Base-by-base conservation (phyloP, 2,888 invertebrate species). In the Tanaodytes sp. region DNA sequence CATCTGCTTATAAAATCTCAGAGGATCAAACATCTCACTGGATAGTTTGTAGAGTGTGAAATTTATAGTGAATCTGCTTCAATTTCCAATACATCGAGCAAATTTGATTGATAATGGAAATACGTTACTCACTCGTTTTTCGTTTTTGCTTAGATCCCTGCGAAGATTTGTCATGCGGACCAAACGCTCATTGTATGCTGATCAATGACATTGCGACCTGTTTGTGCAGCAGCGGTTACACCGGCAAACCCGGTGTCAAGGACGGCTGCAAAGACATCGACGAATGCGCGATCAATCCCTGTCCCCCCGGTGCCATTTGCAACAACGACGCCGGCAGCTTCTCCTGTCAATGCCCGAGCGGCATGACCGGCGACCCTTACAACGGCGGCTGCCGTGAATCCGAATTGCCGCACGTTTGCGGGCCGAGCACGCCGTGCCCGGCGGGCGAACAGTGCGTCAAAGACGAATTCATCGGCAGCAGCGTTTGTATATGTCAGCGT, bases 91-190 rank as follows among this genome's bases (percentile, higher is more conserved):
- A n/a, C n/a, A n/a, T n/a, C n/a, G n/a, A n/a, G n/a, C n/a, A n/a
- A n/a, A n/a, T n/a, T n/a, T n/a, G n/a, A n/a, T n/a, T n/a, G n/a
- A n/a, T n/a, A n/a, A n/a, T n/a, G n/a, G n/a, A n/a, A n/a, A n/a
- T n/a, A n/a, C n/a, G n/a, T n/a, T n/a, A n/a, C n/a, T n/a, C n/a
- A n/a, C n/a, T n/a, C n/a, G n/a, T n/a, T n/a, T n/a, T n/a, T n/a
- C n/a, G n/a, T n/a, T n/a, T n/a, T n/a, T n/a, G n/a, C n/a, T n/a
- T 5, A 94, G 94, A 96, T 90, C 96, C 96, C 0, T 96, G 96
- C 82, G 96, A 96, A 87, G 90, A 91, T 19, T 87, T 93, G 31
- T 89, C 90, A 59, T 96, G 96, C 82, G 93, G 93, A 45, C 91
- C 93, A 45, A 96, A 96, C 84, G 92, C 95, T 4, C 93, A 95